A percentile compares a stretch with the other conserved stretches of the same genome.
These are phyloP conservation scores for Eudyptes chrysolophus DNA, from an alignment of 2,113 vertebrate species.

Conservation along the genomic window DNA sequence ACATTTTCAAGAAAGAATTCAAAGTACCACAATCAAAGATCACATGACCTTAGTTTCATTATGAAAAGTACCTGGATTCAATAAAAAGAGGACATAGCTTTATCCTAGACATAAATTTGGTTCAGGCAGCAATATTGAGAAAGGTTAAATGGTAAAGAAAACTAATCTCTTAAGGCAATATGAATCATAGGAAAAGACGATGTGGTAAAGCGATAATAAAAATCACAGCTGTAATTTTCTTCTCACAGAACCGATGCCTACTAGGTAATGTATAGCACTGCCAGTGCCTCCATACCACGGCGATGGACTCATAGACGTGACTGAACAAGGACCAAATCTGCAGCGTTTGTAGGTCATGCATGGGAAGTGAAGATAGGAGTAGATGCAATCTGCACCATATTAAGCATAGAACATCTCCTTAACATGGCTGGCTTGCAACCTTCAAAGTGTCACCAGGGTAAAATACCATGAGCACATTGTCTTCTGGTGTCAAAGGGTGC, in stretches of 20 bases:
- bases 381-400: neutral
- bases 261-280: neutral
- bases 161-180: conserved; percentile 74
- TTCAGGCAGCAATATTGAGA: conserved; percentile 74
- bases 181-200: conserved; percentile 63
- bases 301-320: neutral
- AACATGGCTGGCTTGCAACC: neutral
- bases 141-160: conserved; percentile 74
- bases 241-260: conserved; percentile 6
- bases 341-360: neutral
- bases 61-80: conserved; percentile 57
- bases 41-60: conserved; percentile 40
- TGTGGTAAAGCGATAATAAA: conserved; percentile 52
- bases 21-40: conserved; percentile 45
- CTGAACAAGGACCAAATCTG: no score
- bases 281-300: neutral
- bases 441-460: neutral
- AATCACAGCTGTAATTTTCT: conserved; percentile 59
- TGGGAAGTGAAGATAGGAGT: neutral
- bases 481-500: neutral
- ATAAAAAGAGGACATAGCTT: conserved; percentile 64
- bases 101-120: conserved; percentile 65
- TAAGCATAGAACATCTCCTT: neutral
- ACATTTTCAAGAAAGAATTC: conserved; percentile 56
- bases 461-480: rapidly evolving